Conservation (phyloP, 2,113 vertebrate genomes). For the Podarcis cretensis region DNA sequence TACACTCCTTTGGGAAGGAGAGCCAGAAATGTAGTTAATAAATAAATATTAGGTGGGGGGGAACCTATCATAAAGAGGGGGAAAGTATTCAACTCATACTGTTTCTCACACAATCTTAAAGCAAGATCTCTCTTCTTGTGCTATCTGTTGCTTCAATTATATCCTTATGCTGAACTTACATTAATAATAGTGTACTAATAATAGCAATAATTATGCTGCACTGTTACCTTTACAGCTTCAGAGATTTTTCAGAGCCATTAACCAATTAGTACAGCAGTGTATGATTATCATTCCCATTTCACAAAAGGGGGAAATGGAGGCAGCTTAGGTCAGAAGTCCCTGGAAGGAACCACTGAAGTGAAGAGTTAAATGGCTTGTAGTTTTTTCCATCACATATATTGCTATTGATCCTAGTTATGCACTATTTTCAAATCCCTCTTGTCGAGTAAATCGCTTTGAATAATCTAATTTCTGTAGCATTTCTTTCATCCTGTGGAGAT, state of each 20-base stretch:
- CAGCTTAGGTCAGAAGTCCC: background rate
- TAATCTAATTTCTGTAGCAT: slow-evolving; percentile 55
- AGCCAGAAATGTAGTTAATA: too few species aligned
- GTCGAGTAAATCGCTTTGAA: slow-evolving; percentile 55
- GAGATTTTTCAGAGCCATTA: slow-evolving; percentile 23
- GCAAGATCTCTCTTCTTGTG: background rate
- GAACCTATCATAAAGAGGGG: background rate
- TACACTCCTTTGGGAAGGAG: too few species aligned
- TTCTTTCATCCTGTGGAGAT: slow-evolving; percentile 58
- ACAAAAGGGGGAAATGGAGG: slow-evolving; percentile 11
- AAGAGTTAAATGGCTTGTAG: slow-evolving; percentile 50
- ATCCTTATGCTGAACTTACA: slow-evolving; percentile 21
- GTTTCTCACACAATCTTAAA: background rate
- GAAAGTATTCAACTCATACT: background rate
- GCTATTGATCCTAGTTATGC: slow-evolving; percentile 65
- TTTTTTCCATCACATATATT: slow-evolving; percentile 51
- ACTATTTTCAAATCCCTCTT: slow-evolving; percentile 62
- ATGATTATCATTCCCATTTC: slow-evolving; percentile 22
- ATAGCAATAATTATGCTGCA: slow-evolving; percentile 18
- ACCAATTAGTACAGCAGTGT: slow-evolving; percentile 17
- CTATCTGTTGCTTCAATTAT: slow-evolving; percentile 29
- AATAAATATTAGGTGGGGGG: background rate
- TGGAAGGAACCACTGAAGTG: slow-evolving; percentile 39
- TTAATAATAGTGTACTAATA: slow-evolving; percentile 31
- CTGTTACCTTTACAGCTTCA: slow-evolving; percentile 23